Conservation (phyloP, 2,797 vertebrate species). For the Megalops cyprinoides region DNA sequence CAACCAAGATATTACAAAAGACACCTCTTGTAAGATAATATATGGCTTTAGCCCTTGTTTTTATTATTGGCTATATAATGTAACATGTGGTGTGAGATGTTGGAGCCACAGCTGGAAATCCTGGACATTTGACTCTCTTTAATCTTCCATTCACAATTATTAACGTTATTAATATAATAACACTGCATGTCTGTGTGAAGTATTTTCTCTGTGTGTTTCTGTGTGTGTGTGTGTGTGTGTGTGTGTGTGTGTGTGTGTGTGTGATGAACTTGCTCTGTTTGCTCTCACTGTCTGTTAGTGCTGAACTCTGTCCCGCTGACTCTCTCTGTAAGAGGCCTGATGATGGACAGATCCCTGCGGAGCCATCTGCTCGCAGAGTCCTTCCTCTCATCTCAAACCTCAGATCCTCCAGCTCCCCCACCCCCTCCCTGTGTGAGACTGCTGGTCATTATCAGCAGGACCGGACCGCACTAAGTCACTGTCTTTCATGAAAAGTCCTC, state of each 20-base stretch:
- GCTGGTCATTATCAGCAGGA: neutral
- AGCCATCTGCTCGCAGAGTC: neutral
- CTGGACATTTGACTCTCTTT: neutral
- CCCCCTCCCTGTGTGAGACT: neutral
- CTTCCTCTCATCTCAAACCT: neutral
- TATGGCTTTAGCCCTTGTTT: neutral
- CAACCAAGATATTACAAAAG: neutral
- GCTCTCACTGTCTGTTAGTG: slow-evolving; percentile 1
- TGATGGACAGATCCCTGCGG: neutral
- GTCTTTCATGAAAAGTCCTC: neutral
- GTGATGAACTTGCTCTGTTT: neutral
- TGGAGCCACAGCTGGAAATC: neutral
- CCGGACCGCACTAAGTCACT: neutral
- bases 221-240: slow-evolving; percentile 15
- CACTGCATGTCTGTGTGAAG: slow-evolving; percentile 40
- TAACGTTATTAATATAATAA: neutral
- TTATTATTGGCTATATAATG: neutral
- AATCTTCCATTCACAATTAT: neutral
- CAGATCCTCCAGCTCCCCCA: neutral
- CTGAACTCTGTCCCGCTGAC: neutral
- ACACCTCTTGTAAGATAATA: neutral
- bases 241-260: slow-evolving; percentile 17
- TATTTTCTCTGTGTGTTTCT: slow-evolving; percentile 20
- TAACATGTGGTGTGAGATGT: neutral
- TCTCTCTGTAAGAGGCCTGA: neutral